Evolutionary conservation across 1,140 invertebrate species (phyloP), one percentile per base, ranked within the genome.

Genomic region (Apis laboriosa): DNA sequence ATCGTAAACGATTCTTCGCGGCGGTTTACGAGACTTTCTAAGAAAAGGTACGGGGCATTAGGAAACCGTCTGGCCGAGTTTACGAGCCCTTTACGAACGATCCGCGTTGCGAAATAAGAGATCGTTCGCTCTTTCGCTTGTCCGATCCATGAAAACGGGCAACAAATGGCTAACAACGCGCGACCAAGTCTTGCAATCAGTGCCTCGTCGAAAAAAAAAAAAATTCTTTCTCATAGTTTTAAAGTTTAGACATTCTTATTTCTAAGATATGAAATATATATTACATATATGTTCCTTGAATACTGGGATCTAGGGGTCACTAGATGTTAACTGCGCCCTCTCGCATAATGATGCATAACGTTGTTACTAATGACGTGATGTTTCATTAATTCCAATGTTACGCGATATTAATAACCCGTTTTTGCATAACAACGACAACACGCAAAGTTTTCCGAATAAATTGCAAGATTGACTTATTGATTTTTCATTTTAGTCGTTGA

Each of bases 21-120:
- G 64, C 63, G 66, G 74, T 83, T 83, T 77, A 77, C 80, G 80
- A 83, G 80, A 83, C 80, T 83, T 83, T 77, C 80, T 77, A 77
- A 70, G 74, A 71, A 83, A 77, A 70, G 79, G 73, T 71, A 83
- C 63, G 60, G n/a, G 43, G 56, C 66, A 77, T 77, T 83, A 83
- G 80, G 34, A 77, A 77, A 83, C 66, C 80, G 75, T 77, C 80
- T 77, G 64, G 61, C 24, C 74, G 74, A 68, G 80, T 77, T 77
- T 77, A 83, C 66, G 80, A 83, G 74, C 80, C 75, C 74, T 83
- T 83, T 70, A 70, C 74, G 74, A 55, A 77, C 73, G 74, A 77
- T 77, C 64, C 56, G 13, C 56, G 75, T 83, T 83, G 21, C 74
- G 75, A 83, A 77, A 81, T 75, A 76, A 83, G 74, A 82, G 72